These are phyloP conservation scores for Nixonia krombeini DNA, from an alignment of 1,140 invertebrate genomes.

Conservation along the genomic window DNA sequence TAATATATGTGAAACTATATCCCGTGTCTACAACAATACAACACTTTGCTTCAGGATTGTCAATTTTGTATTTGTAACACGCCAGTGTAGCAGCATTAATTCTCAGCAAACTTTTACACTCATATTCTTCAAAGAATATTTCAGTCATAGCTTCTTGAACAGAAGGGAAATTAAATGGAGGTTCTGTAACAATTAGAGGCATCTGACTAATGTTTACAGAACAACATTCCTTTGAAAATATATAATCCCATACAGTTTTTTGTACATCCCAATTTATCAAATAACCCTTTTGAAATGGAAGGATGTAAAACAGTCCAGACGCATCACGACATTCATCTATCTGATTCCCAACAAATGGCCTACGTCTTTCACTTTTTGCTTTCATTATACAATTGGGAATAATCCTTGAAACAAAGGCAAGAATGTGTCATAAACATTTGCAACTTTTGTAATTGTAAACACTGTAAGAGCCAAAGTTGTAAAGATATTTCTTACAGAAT, in stretches of 20 bases:
- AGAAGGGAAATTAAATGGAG: slow-evolving; percentile 93
- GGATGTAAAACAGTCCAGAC: slow-evolving; percentile 93
- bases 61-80: slow-evolving; percentile 76
- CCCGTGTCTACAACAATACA: slow-evolving; percentile 93
- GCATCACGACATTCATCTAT: slow-evolving; percentile 97
- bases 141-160: slow-evolving; percentile 95
- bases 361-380: slow-evolving; percentile 93
- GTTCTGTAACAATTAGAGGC: slow-evolving; percentile 93
- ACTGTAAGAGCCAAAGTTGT: neutral
- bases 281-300: slow-evolving; percentile 97
- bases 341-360: slow-evolving; percentile 94
- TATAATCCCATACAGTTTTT: slow-evolving; percentile 96
- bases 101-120: slow-evolving; percentile 87
- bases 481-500: slow-evolving; percentile 11
- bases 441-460: neutral
- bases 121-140: slow-evolving; percentile 98
- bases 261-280: slow-evolving; percentile 96
- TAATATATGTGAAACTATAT: slow-evolving; percentile 95
- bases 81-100: slow-evolving; percentile 83
- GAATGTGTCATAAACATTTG: neutral
- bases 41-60: slow-evolving; percentile 76
- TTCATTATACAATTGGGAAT: slow-evolving; percentile 98
- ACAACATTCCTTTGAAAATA: slow-evolving; percentile 91
- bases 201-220: slow-evolving; percentile 84
- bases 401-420: slow-evolving; percentile 74